These are phyloP conservation scores for Rhingia campestris DNA, from an alignment of 2,888 invertebrate species.

Conservation along the genomic window DNA sequence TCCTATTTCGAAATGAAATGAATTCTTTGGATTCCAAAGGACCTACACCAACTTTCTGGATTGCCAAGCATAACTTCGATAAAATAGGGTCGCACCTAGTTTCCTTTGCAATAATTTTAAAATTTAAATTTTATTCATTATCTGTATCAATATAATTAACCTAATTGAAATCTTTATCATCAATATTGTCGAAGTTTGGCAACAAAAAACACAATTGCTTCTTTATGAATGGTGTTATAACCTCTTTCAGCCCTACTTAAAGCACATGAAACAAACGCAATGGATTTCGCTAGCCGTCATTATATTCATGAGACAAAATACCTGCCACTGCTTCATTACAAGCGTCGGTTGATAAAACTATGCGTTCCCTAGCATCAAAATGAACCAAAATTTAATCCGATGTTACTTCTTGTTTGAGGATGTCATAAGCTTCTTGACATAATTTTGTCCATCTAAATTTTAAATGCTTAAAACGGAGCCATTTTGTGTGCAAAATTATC, in stretches of 20 bases:
- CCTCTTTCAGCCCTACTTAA: background rate
- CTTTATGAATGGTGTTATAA: conserved; percentile 36
- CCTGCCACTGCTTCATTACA: conserved; percentile 17
- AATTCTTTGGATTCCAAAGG: background rate
- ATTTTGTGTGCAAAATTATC: conserved; percentile 63
- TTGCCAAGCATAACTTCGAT: background rate
- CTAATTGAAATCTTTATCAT: conserved; percentile 34
- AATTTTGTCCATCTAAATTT: conserved; percentile 18
- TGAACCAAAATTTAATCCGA: conserved; percentile 15
- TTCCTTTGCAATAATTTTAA: conserved; percentile 2
- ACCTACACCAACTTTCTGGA: background rate
- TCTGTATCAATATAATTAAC: conserved; percentile 18
- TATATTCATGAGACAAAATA: conserved; percentile 1
- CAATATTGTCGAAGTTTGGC: background rate
- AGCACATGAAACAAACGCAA: background rate
- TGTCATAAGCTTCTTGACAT: conserved; percentile 20
- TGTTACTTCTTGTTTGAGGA: conserved; percentile 3
- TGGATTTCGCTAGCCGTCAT: background rate
- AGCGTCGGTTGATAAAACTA: conserved; percentile 26
- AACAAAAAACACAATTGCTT: background rate
- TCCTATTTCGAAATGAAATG: background rate
- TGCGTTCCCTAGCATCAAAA: conserved; percentile 20
- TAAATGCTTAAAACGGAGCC: conserved; percentile 7
- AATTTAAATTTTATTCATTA: background rate
- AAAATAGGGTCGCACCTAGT: conserved; percentile 5